phyloP scores from a whole-genome alignment of 1,140 invertebrate species.

The Pseudomyrmex pallidus region DNA sequence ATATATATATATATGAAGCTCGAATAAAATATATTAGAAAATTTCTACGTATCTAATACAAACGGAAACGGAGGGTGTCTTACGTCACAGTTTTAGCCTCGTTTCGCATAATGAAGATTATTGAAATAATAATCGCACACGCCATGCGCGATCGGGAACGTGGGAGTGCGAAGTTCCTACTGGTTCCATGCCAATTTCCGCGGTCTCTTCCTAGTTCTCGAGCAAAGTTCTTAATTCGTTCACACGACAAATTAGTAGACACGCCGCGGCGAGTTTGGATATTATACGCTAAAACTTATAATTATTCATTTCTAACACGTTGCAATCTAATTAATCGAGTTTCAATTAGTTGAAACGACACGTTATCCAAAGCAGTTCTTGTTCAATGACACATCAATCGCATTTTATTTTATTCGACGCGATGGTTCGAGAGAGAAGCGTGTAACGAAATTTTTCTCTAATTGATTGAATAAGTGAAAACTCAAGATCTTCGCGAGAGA shows the following conservation, averaged over 20 bases:
- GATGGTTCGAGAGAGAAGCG: not conserved
- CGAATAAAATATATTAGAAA: not conserved
- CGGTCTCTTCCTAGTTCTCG: slow-evolving; percentile 69
- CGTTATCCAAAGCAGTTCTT: not conserved
- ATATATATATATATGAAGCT: not conserved
- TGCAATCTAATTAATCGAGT: not conserved
- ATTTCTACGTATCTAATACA: not conserved
- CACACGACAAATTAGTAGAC: slow-evolving; percentile 70
- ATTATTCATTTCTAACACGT: slow-evolving; percentile 17
- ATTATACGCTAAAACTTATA: slow-evolving; percentile 6
- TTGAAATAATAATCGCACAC: slow-evolving; percentile 64
- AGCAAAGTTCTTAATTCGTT: slow-evolving; percentile 63
- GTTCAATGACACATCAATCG: not conserved
- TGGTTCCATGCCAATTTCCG: slow-evolving; percentile 74
- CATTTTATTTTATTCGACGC: not conserved
- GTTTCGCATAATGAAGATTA: slow-evolving; percentile 63
- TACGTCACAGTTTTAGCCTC: slow-evolving; percentile 20
- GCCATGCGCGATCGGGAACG: slow-evolving; percentile 58
- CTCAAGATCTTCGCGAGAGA: not conserved
- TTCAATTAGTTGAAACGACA: not conserved
- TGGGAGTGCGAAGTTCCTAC: slow-evolving; percentile 69
- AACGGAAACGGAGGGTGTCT: slow-evolving; percentile 10
- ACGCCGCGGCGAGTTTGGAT: not conserved
- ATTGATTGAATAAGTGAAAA: not conserved
- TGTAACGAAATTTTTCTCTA: not conserved